Base-by-base conservation (phyloP, 2,113 vertebrate species). In the Paramisgurnus dabryanus region DNA sequence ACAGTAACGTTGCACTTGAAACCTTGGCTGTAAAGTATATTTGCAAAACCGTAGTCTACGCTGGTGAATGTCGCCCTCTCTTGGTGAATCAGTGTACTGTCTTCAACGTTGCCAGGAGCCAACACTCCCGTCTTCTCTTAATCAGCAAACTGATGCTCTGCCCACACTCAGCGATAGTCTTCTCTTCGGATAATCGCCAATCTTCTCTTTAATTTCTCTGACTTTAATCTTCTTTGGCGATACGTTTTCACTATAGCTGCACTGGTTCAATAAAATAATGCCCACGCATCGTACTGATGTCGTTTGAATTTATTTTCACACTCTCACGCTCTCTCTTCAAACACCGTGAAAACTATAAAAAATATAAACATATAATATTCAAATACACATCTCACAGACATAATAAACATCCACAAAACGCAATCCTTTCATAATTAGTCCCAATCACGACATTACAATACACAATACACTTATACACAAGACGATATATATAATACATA, bases 231-330 rank as follows among this genome's bases (percentile, higher is more conserved):
- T 7, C 8, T 10, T 34, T 7, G 61, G 61, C 22, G 8, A 7
- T 34, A 64, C 8, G 61, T 64, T 64, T 39, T 64, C 61, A 64
- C 61, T 64, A 8, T 64, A 64, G 22, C 61, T 34, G 61, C 61
- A 64, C 22, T 39, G 61, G 9, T 57, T 17, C 17, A 64, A 34
- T 39, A 5, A 64, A 64, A 39, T 27, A 64, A 64, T 18, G 18
- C 22, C 61, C 61, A 64, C 61, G 61, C 18, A 39, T 64, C 22
- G 34, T 64, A 64, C 61, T 10, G 61, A 64, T 64, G 61, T 64
- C 55, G 27, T 34, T 34, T 34, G 27, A 34, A 34, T 34, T 34
- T 34, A 34, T 57, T 57, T 5, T 57, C 13, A 6, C 13, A 6
- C 17, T 57, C 55, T 57, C 5, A 7, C 55, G 10, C 9, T 47